These are phyloP conservation scores for Drosophila bifasciata DNA, from an alignment of 1,140 invertebrate genomes.

Conservation along the genomic window DNA sequence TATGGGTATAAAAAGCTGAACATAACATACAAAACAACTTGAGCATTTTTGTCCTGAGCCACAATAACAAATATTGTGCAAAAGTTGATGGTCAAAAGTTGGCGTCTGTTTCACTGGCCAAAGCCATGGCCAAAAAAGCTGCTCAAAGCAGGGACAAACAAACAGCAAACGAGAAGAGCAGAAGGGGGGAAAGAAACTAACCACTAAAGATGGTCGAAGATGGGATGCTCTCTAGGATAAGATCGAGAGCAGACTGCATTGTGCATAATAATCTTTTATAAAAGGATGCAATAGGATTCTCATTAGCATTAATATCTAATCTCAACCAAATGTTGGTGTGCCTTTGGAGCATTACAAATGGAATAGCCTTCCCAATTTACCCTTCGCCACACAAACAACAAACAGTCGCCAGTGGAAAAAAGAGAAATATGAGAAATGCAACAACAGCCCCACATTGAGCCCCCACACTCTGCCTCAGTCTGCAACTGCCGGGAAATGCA, in stretches of 20 bases:
- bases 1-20: slow-evolving; percentile 39
- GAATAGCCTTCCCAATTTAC: slow-evolving; percentile 51
- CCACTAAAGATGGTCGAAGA: neutral
- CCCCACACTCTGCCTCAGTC: slow-evolving; percentile 5
- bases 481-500: slow-evolving; percentile 12
- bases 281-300: too few species aligned
- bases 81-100: slow-evolving; percentile 72
- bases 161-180: slow-evolving; percentile 20
- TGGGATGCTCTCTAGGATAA: slow-evolving; percentile 18
- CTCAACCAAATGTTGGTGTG: slow-evolving; percentile 22
- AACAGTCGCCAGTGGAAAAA: slow-evolving; percentile 20
- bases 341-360: slow-evolving; percentile 44
- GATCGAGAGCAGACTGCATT: too few species aligned
- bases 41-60: slow-evolving; percentile 37
- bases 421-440: slow-evolving; percentile 50
- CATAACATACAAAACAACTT: slow-evolving; percentile 26
- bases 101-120: slow-evolving; percentile 51
- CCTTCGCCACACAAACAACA: slow-evolving; percentile 7
- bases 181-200: neutral
- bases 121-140: slow-evolving; percentile 68
- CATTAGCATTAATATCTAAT: too few species aligned
- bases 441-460: slow-evolving; percentile 25
- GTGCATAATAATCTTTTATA: too few species aligned
- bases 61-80: slow-evolving; percentile 36
- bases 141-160: slow-evolving; percentile 21